A percentile compares a stretch with the other conserved stretches of the same genome.
These are phyloP conservation scores for Mus caroli DNA, from an alignment of 2,797 vertebrate genomes.

Conservation along the genomic window DNA sequence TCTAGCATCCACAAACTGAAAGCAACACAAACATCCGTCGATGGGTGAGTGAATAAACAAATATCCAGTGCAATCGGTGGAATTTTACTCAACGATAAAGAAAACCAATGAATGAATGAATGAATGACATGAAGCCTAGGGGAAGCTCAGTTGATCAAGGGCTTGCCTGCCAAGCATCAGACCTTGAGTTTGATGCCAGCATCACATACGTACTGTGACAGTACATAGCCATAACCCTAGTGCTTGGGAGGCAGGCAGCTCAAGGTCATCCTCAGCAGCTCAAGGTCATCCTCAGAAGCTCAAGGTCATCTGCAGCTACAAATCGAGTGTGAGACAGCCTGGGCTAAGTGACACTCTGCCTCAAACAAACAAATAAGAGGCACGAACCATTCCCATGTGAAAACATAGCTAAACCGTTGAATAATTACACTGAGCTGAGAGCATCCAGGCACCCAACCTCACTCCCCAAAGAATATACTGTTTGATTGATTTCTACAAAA, in stretches of 20 bases:
- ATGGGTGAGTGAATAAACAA: neutral
- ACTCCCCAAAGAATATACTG: neutral
- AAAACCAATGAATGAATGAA: neutral
- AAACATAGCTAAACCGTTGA: neutral
- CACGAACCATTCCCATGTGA: neutral
- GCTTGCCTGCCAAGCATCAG: neutral
- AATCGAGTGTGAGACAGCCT: neutral
- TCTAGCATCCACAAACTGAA: neutral
- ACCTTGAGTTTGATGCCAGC: neutral
- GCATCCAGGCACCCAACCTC: neutral
- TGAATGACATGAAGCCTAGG: neutral
- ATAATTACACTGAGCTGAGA: neutral
- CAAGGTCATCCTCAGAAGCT: neutral
- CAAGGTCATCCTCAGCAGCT: no score
- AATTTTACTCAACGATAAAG: neutral
- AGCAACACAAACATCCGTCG: neutral
- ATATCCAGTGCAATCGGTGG: neutral
- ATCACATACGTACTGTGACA: neutral
- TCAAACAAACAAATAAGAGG: neutral
- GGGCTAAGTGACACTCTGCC: neutral
- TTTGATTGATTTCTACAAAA: slow-evolving; percentile 2
- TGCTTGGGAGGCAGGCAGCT: neutral
- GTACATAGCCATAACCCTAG: neutral
- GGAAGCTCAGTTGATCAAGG: no score
- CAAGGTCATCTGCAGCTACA: neutral